phyloP scores from a whole-genome alignment of 2,113 vertebrate species.

The Dascyllus trimaculatus region DNA sequence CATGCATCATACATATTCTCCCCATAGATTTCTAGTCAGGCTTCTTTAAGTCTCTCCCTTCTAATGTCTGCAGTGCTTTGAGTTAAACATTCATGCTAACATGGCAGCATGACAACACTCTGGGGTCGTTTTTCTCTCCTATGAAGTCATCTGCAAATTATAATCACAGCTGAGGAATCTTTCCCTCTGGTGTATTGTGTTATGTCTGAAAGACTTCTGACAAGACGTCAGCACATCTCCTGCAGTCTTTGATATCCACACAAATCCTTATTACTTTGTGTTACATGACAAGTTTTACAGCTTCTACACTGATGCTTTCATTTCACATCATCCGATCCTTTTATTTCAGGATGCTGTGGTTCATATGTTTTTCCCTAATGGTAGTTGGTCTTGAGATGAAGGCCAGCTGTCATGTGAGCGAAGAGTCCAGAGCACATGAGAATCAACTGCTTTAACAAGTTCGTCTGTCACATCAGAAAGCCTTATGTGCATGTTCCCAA shows the following conservation, averaged over 20 bases:
- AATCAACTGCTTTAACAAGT: constrained; percentile 21
- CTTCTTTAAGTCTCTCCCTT: too few species aligned
- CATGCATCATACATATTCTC: too few species aligned
- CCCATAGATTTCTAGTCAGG: too few species aligned
- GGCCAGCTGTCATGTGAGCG: constrained; percentile 19
- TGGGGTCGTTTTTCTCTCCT: too few species aligned
- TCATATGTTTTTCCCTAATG: neutral
- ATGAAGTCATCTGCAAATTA: too few species aligned
- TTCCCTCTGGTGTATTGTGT: too few species aligned
- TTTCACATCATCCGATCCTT: neutral
- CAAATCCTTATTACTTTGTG: neutral
- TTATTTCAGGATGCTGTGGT: neutral
- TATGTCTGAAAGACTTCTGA: too few species aligned
- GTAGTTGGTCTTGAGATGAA: constrained; percentile 8
- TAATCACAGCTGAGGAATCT: too few species aligned
- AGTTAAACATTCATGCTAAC: too few species aligned
- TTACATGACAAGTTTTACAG: neutral
- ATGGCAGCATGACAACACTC: too few species aligned
- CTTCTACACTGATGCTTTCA: neutral
- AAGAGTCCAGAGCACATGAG: constrained; percentile 12
- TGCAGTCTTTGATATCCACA: neutral
- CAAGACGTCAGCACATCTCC: too few species aligned
- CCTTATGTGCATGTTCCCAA: constrained; percentile 22
- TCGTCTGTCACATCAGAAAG: constrained; percentile 12
- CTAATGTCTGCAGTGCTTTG: too few species aligned